Evolutionary conservation across 2,113 vertebrate species (phyloP).

Genomic region (Malurus elegans): DNA sequence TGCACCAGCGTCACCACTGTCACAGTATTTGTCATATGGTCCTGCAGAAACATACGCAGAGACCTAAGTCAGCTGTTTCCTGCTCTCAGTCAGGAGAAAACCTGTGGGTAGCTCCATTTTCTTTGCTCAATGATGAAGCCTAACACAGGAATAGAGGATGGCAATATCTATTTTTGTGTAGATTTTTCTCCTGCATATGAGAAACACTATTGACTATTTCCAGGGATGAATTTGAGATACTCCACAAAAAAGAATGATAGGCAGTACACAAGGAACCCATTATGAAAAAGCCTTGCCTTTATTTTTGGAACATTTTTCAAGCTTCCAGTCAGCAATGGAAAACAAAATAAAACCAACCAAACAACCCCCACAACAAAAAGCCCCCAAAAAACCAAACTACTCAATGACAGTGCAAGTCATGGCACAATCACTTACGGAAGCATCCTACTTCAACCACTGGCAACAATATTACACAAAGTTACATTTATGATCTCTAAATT

Average conservation of each 20-base stretch:
- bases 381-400: background rate
- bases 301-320: background rate
- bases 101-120: background rate
- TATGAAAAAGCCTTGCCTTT: background rate
- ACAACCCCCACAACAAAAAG: background rate
- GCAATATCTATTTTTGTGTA: background rate
- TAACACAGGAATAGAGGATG: background rate
- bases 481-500: background rate
- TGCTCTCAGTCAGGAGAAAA: background rate
- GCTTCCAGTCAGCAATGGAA: background rate
- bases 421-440: background rate
- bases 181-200: background rate
- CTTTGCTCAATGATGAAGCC: background rate
- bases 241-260: background rate
- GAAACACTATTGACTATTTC: background rate
- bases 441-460: background rate
- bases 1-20: background rate
- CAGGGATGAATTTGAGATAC: background rate
- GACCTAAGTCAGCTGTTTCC: background rate
- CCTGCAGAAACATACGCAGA: background rate
- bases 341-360: background rate
- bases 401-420: background rate
- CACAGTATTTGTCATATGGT: background rate
- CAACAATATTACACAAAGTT: background rate
- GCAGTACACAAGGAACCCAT: background rate